Base-by-base conservation (phyloP, 2,888 invertebrate species). In the Ischnus inquisitorius region DNA sequence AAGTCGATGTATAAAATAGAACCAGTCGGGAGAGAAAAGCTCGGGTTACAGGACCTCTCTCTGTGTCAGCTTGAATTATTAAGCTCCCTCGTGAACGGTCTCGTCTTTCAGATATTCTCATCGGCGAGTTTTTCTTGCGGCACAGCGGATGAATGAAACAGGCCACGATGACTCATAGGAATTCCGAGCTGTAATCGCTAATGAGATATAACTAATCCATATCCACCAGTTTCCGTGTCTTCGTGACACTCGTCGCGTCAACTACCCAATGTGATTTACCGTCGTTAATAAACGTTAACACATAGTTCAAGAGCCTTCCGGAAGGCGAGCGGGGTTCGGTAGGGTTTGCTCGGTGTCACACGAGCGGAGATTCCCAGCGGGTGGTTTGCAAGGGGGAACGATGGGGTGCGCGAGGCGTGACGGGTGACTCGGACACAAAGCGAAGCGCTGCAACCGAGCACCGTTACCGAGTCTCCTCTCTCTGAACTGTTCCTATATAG, bases 271-370 rank as follows among this genome's bases (percentile, higher is more conserved):
- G 65, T 78, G 80, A 84, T 80, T 83, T 78, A 80, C 64, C 68
- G 64, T 64, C 83, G 64, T 84, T 84, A 72, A 85, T 82, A 79
- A 83, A 83, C 79, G 83, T 80, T 74, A 77, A 84, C 79, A 71
- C 71, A 79, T 72, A 69, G 60, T 65, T 51, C 51, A 28, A 16
- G 57, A 65, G 67, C 16, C 34, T 34, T 34, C 1, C 34, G 8
- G 2, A 8, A 34, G 1, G 34, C 5, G 34, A 34, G 34, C 3
- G 46, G 41, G 48, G 34, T 43, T n/a, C n/a, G 28, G 62, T 65
- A 10, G 43, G 46, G 74, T 16, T 34, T 74, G 74, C 74, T 34
- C 60, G 74, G 71, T 60, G 65, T 60, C 41, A 62, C 65, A 41
- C 12, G 72, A 34, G 34, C 34, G 74, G 60, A 28, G 14, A 60